These are phyloP conservation scores for Echeneis naucrates DNA, from an alignment of 2,797 vertebrate species.

Conservation along the genomic window DNA sequence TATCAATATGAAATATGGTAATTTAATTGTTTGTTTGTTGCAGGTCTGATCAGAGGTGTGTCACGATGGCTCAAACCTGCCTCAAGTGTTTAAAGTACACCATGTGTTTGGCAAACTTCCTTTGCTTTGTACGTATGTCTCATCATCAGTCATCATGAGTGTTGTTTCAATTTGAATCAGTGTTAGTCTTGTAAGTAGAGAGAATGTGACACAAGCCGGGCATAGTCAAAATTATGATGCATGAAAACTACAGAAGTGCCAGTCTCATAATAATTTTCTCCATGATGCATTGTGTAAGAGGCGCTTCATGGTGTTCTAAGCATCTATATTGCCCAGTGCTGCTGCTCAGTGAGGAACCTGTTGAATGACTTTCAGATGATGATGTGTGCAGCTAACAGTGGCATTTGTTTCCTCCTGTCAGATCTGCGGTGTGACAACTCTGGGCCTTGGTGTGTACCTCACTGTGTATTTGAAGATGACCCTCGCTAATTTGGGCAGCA, in stretches of 20 bases:
- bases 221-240: too few relatives aligned
- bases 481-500: conserved; percentile 43
- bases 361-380: not conserved
- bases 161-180: not conserved
- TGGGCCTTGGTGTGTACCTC: conserved; percentile 75
- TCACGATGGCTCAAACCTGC: conserved; percentile 82
- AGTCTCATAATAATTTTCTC: too few relatives aligned
- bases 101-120: conserved; percentile 85
- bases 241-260: too few relatives aligned
- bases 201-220: not conserved
- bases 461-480: conserved; percentile 48
- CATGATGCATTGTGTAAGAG: too few relatives aligned
- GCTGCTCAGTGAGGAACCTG: not conserved
- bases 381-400: not conserved
- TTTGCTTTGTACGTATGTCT: conserved; percentile 84
- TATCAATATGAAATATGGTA: not conserved
- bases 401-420: conserved; percentile 35
- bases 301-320: too few relatives aligned
- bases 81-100: conserved; percentile 86
- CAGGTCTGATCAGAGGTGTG: conserved; percentile 55
- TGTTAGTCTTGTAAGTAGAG: not conserved
- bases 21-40: not conserved
- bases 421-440: conserved; percentile 77
- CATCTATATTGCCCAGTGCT: not conserved
- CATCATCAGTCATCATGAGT: not conserved